Conservation (phyloP, 2,888 invertebrate species). For the Scotopteryx bipunctaria region DNA sequence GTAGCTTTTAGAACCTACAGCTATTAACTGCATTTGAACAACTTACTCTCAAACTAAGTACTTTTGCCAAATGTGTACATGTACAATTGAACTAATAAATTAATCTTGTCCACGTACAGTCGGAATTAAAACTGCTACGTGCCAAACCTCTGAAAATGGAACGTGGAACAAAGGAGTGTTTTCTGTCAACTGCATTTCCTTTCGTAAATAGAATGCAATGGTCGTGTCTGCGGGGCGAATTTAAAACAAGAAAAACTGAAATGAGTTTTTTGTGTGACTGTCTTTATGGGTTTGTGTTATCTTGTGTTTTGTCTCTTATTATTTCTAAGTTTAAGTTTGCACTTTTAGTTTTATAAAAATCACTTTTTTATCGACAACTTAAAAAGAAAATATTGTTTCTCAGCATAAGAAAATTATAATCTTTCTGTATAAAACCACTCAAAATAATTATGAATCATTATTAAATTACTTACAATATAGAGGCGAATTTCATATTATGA, state of each 20-base stretch:
- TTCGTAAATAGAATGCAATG: conserved; percentile 70
- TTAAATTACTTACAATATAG: neutral
- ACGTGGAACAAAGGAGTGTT: conserved; percentile 69
- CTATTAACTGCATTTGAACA: too few species aligned
- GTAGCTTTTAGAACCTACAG: too few species aligned
- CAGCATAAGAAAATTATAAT: too few species aligned
- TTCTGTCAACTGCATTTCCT: conserved; percentile 74
- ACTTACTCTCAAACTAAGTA: conserved; percentile 1
- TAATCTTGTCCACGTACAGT: conserved; percentile 35
- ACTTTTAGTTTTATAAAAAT: neutral
- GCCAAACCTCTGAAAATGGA: conserved; percentile 41
- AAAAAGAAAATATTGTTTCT: too few species aligned
- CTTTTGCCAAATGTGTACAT: conserved; percentile 2
- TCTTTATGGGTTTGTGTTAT: conserved; percentile 40
- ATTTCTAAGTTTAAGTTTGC: conserved; percentile 8
- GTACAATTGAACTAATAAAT: conserved; percentile 36
- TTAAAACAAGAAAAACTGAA: conserved; percentile 50
- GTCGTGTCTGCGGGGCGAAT: conserved; percentile 54
- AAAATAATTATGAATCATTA: too few species aligned
- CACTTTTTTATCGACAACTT: neutral
- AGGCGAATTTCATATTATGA: conserved; percentile 6
- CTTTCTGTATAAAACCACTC: too few species aligned
- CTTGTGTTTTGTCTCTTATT: conserved; percentile 23
- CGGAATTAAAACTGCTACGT: conserved; percentile 42
- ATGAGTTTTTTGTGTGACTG: conserved; percentile 44